Evolutionary conservation across 2,888 invertebrate species (phyloP).

Genomic region (Callimorpha dominula): DNA sequence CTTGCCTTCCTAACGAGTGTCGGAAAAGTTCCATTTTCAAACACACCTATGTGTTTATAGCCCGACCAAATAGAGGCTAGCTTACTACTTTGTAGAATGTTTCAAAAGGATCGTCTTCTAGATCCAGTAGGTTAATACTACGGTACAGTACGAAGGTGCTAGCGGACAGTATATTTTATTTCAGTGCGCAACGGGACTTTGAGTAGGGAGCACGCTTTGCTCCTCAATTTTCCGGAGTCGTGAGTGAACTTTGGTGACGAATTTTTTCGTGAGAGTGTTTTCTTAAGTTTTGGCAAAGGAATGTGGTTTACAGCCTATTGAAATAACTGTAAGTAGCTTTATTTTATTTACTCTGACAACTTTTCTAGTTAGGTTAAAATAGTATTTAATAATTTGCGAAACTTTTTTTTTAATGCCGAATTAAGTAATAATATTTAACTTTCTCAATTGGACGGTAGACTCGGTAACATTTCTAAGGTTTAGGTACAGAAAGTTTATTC

Average conservation of each 20-base stretch:
- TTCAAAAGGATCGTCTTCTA: slow-evolving; percentile 29
- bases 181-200: slow-evolving; percentile 69
- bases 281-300: slow-evolving; percentile 45
- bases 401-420: neutral
- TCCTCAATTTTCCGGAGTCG: slow-evolving; percentile 51
- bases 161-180: slow-evolving; percentile 60
- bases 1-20: slow-evolving; percentile 60
- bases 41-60: slow-evolving; percentile 46
- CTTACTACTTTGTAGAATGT: slow-evolving; percentile 8
- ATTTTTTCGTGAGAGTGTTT: slow-evolving; percentile 48
- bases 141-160: slow-evolving; percentile 68
- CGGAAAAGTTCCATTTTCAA: slow-evolving; percentile 56
- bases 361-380: slow-evolving; percentile 7
- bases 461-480: neutral
- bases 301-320: slow-evolving; percentile 36
- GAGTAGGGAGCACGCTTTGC: slow-evolving; percentile 59
- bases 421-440: neutral
- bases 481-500: neutral
- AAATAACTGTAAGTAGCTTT: slow-evolving; percentile 39
- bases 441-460: neutral
- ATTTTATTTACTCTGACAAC: neutral
- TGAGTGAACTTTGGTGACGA: slow-evolving; percentile 62
- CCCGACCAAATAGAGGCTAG: slow-evolving; percentile 45
- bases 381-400: slow-evolving; percentile 1
- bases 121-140: slow-evolving; percentile 72